These are phyloP conservation scores for Drosophila lacicola DNA, from an alignment of 2,888 invertebrate species.

Conservation along the genomic window DNA sequence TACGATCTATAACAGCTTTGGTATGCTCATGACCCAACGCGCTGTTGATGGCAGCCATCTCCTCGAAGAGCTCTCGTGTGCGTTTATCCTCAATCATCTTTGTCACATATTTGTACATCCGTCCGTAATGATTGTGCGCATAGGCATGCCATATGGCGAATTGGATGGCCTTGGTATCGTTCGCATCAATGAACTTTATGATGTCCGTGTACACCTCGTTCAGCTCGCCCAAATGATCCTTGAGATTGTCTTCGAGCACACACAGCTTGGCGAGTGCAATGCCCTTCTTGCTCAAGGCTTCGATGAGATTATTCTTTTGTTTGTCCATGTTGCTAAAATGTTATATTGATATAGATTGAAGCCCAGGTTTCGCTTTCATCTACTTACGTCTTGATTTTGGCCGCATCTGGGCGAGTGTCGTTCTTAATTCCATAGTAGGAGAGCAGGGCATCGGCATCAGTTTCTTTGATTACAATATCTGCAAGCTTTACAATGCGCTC, in stretches of 20 bases:
- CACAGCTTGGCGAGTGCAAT: slow-evolving; percentile 89
- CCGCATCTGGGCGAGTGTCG: slow-evolving; percentile 93
- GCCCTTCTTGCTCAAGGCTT: slow-evolving; percentile 92
- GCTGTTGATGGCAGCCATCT: slow-evolving; percentile 76
- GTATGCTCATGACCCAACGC: slow-evolving; percentile 83
- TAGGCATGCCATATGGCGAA: slow-evolving; percentile 94
- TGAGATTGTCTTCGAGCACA: slow-evolving; percentile 75
- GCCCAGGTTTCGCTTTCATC: background rate
- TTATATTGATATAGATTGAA: background rate
- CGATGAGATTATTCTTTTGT: slow-evolving; percentile 91
- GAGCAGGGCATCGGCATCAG: slow-evolving; percentile 92
- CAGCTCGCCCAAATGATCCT: slow-evolving; percentile 87
- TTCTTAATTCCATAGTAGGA: slow-evolving; percentile 94
- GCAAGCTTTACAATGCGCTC: slow-evolving; percentile 88
- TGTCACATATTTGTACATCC: slow-evolving; percentile 90
- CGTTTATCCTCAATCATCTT: slow-evolving; percentile 94
- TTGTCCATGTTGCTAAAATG: slow-evolving; percentile 91
- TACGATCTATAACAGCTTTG: slow-evolving; percentile 75
- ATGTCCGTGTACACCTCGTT: slow-evolving; percentile 89
- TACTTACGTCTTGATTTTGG: slow-evolving; percentile 91
- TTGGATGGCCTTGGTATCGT: slow-evolving; percentile 91
- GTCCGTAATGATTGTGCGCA: slow-evolving; percentile 91
- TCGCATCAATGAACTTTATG: slow-evolving; percentile 92
- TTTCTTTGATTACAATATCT: slow-evolving; percentile 89
- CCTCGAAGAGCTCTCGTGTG: slow-evolving; percentile 87